Evolutionary conservation across 1,140 invertebrate species (phyloP).

Genomic region (Holcopasites calliopsidis): DNA sequence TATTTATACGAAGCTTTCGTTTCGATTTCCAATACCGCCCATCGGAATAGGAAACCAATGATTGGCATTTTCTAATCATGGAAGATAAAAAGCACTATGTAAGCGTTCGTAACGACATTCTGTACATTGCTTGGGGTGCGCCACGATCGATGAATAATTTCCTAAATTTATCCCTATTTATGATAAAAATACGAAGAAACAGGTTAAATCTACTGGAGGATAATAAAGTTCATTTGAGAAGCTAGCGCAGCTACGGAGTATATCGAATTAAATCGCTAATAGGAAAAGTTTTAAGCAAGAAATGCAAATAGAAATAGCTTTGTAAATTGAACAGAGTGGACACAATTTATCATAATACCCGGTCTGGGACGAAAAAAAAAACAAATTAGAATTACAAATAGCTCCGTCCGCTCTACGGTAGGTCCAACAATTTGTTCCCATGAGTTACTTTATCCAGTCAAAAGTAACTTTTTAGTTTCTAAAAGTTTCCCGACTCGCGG

Average conservation of each 20-base stretch:
- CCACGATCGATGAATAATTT: background rate
- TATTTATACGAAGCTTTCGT: background rate
- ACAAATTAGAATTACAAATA: slow-evolving; percentile 46
- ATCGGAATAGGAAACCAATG: slow-evolving; percentile 10
- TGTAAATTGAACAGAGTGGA: background rate
- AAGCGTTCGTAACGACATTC: background rate
- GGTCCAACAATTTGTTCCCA: slow-evolving; percentile 25
- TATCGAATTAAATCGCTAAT: too few species aligned
- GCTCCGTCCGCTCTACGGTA: background rate
- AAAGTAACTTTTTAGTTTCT: slow-evolving; percentile 8
- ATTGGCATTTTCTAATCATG: slow-evolving; percentile 5
- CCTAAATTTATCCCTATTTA: too few species aligned
- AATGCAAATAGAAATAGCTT: too few species aligned
- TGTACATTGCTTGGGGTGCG: background rate
- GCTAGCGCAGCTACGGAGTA: too few species aligned
- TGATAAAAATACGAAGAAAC: too few species aligned
- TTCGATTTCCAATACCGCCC: background rate
- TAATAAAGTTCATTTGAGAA: too few species aligned
- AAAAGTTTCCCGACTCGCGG: background rate
- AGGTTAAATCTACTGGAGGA: too few species aligned
- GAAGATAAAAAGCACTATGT: background rate
- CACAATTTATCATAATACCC: slow-evolving; percentile 1
- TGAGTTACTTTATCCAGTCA: slow-evolving; percentile 7
- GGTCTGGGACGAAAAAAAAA: slow-evolving; percentile 18
- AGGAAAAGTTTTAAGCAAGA: too few species aligned